phyloP scores from a whole-genome alignment of 1,140 invertebrate genomes.

The Eurosta solidaginis region DNA sequence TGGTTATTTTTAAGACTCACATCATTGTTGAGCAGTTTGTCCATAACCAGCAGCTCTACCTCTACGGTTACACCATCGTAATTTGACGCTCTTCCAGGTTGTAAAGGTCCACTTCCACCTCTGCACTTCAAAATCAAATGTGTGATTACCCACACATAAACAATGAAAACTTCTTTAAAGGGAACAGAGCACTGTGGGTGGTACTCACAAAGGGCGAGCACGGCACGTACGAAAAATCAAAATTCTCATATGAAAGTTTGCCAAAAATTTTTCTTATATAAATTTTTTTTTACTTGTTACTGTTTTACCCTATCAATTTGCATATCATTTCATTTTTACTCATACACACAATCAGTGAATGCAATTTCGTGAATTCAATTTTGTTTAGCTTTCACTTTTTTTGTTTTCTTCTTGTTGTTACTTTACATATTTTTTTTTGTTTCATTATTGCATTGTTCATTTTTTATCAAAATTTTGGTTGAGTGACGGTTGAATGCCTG shows the following conservation, averaged over 20 bases:
- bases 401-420: background rate
- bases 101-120: too few species aligned
- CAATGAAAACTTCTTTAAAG: too few species aligned
- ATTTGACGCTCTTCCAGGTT: too few species aligned
- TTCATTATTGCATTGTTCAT: background rate
- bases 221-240: background rate
- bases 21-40: too few species aligned
- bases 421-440: background rate
- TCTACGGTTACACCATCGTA: too few species aligned
- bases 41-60: too few species aligned
- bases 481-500: background rate
- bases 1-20: too few species aligned
- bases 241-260: background rate
- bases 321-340: slow-evolving; percentile 24
- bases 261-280: background rate
- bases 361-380: slow-evolving; percentile 19
- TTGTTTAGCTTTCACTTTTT: background rate
- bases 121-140: too few species aligned
- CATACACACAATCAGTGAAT: slow-evolving; percentile 20
- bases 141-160: too few species aligned
- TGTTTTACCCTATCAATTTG: background rate
- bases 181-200: too few species aligned
- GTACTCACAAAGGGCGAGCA: too few species aligned
- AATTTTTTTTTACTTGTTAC: background rate
- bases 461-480: background rate